Base-by-base conservation (phyloP, 2,888 invertebrate genomes). In the Caenorhabditis doughertyi region DNA sequence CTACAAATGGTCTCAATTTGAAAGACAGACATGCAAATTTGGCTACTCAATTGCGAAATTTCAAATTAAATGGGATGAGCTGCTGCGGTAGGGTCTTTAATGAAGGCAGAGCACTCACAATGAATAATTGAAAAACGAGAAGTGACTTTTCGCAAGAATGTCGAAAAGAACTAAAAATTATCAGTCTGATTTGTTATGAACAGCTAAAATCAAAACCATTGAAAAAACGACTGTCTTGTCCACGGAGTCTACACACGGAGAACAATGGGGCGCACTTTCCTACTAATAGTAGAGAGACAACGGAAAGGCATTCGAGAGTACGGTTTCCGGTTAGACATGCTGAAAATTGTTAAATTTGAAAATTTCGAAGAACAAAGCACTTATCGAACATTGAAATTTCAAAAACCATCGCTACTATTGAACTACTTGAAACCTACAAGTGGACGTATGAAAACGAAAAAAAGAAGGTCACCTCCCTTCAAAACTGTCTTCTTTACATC, bases 361-460 rank as follows among this genome's bases (percentile, higher is more conserved):
- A 53, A 72, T 27, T n/a, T 64, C 21, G n/a, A 47, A 49, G 76
- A 76, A 76, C 76, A 76, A 77, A 77, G 68, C 68, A 77, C 77
- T 77, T 70, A 62, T 68, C n/a, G n/a, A n/a, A n/a, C 21, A 56
- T 76, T 68, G 39, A 62, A 77, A 55, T 62, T 79, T 77, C 64
- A 79, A 71, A 79, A 79, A 71, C 71, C 53, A 49, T 13, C 76
- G 49, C 60, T 62, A 68, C 67, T 53, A 68, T 80, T 73, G 53
- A 73, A 58, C 73, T 72, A 80, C 80, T 80, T 73, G 68, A 77
- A 80, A 73, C 62, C 67, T 35, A 73, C 47, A 80, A 80, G 80
- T 80, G 68, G 67, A 67, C 65, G 51, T 25, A 58, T 64, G 64
- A 64, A 64, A 65, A 39, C 21, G 56, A 58, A 79, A 79, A 39